Conservation (phyloP, 2,113 vertebrate species). For the Oreotrochilus melanogaster region DNA sequence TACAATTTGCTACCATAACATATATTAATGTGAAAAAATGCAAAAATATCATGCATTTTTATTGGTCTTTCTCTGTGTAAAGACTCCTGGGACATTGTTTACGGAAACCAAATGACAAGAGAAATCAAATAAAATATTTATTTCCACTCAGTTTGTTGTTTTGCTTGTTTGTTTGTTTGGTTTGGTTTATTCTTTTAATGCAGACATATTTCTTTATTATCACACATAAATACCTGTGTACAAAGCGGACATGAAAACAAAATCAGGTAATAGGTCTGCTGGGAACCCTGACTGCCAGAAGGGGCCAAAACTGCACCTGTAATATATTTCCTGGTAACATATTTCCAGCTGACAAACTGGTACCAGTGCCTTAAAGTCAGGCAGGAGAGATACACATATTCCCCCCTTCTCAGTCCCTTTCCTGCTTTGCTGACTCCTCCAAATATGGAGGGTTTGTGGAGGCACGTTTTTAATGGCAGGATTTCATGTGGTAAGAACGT, state of each 20-base stretch:
- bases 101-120: neutral
- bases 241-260: neutral
- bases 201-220: neutral
- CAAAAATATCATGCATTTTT: neutral
- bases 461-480: constrained; percentile 38
- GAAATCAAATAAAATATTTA: neutral
- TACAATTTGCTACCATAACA: neutral
- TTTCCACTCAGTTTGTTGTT: rapidly evolving
- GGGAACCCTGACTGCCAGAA: neutral
- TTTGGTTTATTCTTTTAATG: neutral
- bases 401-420: neutral
- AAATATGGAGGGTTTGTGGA: neutral
- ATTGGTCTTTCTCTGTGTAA: neutral
- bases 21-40: neutral
- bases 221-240: neutral
- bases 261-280: neutral
- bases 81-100: neutral
- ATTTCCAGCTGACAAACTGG: neutral
- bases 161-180: neutral
- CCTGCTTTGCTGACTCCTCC: neutral
- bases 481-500: constrained; percentile 46
- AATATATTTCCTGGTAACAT: neutral
- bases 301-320: neutral
- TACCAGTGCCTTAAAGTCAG: neutral
- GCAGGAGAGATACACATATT: neutral